Percentiles rank a stretch among this genome's conserved stretches.
Evolutionary conservation across 2,888 invertebrate species (phyloP).

Genomic region (Zaprionus obscuricornis): DNA sequence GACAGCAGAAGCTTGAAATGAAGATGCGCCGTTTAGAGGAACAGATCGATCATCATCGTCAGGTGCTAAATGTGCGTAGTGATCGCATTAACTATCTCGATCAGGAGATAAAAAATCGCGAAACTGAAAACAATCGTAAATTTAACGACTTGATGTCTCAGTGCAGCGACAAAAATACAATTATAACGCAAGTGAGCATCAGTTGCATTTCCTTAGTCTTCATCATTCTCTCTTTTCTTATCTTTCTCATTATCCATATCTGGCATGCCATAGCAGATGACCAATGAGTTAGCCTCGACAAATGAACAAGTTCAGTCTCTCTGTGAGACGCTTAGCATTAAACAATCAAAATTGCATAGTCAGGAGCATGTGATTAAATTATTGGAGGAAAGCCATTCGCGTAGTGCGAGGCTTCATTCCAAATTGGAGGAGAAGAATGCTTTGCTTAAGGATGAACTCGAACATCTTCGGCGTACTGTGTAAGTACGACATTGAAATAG

Average conservation of each 20-base stretch:
- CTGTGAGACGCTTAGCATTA: conserved; percentile 64
- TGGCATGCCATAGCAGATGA: conserved; percentile 55
- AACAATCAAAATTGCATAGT: conserved; percentile 72
- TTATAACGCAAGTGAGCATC: conserved; percentile 49
- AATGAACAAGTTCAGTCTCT: conserved; percentile 76
- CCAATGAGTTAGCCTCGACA: conserved; percentile 68
- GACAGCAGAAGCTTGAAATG: conserved; percentile 45
- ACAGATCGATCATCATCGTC: conserved; percentile 63
- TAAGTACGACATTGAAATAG: no score
- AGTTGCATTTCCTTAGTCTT: not conserved
- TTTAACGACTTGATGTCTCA: conserved; percentile 72
- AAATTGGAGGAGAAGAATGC: conserved; percentile 79
- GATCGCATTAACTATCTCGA: conserved; percentile 64
- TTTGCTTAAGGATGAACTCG: conserved; percentile 53
- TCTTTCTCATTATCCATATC: not conserved
- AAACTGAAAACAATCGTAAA: conserved; percentile 60
- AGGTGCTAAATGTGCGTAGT: conserved; percentile 68
- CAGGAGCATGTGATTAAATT: conserved; percentile 78
- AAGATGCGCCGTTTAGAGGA: conserved; percentile 65
- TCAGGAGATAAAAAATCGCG: conserved; percentile 70
- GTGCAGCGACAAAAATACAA: conserved; percentile 59
- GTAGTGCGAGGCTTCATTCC: conserved; percentile 66
- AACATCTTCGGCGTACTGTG: conserved; percentile 59
- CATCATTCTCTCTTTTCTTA: not conserved
- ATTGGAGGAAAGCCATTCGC: conserved; percentile 74